Conservation (phyloP, 53 echinoderm and acorn worm genomes). For the Patiria pectinifera region DNA sequence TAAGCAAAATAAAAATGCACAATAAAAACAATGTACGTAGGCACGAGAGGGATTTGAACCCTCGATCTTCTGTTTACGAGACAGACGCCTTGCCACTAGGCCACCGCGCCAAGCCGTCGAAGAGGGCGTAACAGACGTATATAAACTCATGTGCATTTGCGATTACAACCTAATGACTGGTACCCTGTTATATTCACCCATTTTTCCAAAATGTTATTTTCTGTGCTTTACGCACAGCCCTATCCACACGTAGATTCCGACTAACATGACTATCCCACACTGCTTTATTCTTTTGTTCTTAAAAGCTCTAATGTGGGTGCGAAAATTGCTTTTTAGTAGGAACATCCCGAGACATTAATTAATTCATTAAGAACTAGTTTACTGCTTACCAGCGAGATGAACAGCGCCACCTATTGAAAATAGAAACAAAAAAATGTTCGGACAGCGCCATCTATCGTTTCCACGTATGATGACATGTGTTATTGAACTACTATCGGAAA, state of each 20-base stretch:
- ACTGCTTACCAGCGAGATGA: background rate
- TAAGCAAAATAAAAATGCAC: too few species aligned
- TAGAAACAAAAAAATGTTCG: background rate
- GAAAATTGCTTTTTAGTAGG: too few species aligned
- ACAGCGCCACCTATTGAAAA: background rate
- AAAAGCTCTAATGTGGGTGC: too few species aligned
- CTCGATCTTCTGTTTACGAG: constrained; percentile 99
- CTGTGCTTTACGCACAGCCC: too few species aligned
- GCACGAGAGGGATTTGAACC: constrained; percentile 98
- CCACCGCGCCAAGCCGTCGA: constrained; percentile 79
- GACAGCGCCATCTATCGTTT: background rate
- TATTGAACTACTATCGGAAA: background rate
- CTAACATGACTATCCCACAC: too few species aligned
- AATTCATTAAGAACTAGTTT: too few species aligned
- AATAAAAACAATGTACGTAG: constrained; percentile 15
- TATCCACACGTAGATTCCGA: too few species aligned
- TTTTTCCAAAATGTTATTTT: background rate
- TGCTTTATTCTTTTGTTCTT: too few species aligned
- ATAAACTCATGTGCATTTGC: background rate
- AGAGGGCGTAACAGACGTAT: constrained; percentile 21
- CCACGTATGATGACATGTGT: background rate
- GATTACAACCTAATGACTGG: background rate
- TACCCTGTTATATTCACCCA: background rate
- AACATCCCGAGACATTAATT: too few species aligned
- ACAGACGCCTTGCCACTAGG: constrained; percentile 99